Conservation (phyloP, 2,888 invertebrate species). For the Harpalus rubripes region DNA sequence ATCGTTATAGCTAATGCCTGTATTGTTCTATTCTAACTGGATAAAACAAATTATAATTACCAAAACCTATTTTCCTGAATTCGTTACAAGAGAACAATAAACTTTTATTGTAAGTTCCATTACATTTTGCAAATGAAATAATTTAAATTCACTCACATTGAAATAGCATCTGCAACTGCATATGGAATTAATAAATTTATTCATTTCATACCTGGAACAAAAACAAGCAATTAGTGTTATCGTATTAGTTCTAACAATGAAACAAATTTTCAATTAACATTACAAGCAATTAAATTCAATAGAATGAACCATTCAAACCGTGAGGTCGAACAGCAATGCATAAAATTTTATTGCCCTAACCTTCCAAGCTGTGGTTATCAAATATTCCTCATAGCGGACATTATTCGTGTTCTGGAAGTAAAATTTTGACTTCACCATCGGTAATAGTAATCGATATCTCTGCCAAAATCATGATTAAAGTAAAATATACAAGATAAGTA, state of each 20-base stretch:
- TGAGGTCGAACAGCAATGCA: not conserved
- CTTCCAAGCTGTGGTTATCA: too few species aligned
- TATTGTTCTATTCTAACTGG: not conserved
- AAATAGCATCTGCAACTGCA: not conserved
- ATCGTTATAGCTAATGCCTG: not conserved
- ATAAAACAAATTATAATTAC: not conserved
- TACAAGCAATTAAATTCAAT: not conserved
- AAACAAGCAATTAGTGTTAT: constrained; percentile 3
- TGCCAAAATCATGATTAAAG: too few species aligned
- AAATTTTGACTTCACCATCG: too few species aligned
- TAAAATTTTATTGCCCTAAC: not conserved
- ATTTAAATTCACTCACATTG: not conserved
- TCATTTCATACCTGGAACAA: not conserved
- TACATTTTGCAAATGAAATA: not conserved
- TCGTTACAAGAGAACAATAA: not conserved
- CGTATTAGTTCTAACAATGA: not conserved
- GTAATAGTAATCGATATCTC: too few species aligned
- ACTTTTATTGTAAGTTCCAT: not conserved
- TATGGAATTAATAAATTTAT: not conserved
- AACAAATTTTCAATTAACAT: constrained; percentile 2
- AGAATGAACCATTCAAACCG: not conserved
- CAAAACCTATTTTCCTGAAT: not conserved
- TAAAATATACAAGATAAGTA: too few species aligned
- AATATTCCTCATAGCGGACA: too few species aligned
- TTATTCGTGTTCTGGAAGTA: too few species aligned